Evolutionary conservation across 1,140 invertebrate genomes (phyloP).

Genomic region (Drosophila repletoides): DNA sequence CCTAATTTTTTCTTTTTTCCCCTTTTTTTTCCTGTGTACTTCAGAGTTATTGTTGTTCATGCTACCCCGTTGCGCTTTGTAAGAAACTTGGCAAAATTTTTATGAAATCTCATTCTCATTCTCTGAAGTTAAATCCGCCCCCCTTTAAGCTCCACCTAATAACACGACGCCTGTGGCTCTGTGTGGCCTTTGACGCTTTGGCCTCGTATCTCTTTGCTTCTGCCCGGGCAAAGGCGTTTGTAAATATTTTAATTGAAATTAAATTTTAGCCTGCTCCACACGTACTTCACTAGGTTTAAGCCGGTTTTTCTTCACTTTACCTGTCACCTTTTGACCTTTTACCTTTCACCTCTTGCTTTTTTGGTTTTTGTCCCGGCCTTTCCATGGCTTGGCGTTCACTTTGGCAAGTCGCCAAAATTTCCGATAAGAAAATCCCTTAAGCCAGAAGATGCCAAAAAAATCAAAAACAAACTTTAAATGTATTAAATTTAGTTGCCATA

Average conservation of each 20-base stretch:
- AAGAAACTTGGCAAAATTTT: constrained; percentile 38
- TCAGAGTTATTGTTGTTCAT: constrained; percentile 52
- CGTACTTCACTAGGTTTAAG: constrained; percentile 12
- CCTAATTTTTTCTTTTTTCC: constrained; percentile 1
- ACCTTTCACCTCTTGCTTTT: constrained; percentile 16
- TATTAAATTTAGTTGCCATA: constrained; percentile 14
- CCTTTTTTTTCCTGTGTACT: constrained; percentile 12
- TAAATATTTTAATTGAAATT: constrained; percentile 76
- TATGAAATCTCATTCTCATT: constrained; percentile 44
- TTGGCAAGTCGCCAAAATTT: constrained; percentile 23
- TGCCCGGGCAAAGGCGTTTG: constrained; percentile 39
- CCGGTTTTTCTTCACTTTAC: neutral
- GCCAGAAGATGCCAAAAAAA: constrained; percentile 10
- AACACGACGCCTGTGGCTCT: neutral
- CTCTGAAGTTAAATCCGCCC: constrained; percentile 22
- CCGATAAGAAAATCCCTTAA: constrained; percentile 2
- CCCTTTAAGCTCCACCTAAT: neutral
- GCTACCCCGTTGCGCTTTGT: constrained; percentile 57
- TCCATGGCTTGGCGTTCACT: neutral
- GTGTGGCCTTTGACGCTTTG: constrained; percentile 54
- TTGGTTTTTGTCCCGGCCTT: neutral
- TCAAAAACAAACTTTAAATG: neutral
- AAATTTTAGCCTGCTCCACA: constrained; percentile 45
- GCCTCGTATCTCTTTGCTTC: constrained; percentile 46
- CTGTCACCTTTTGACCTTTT: neutral